Evolutionary conservation across 2,797 vertebrate genomes (phyloP), one percentile per base, ranked within the genome.

Genomic region (Tapera naevia): DNA sequence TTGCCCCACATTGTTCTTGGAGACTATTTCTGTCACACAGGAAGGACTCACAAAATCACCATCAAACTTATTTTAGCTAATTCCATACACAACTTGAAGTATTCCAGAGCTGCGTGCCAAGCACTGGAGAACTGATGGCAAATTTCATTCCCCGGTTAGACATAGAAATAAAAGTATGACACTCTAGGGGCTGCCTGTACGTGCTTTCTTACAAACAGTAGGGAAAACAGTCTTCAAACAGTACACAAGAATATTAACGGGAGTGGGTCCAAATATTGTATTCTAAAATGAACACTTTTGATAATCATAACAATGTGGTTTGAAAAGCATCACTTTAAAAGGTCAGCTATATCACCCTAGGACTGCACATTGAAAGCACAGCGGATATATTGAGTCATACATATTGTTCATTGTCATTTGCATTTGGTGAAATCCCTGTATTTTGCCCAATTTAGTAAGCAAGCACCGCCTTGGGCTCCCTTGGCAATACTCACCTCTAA

Each of bases 401-500:
- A 91, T 86, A 98, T 97, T 98, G 97, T 98, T 97, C 97, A 97
- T 94, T 96, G 95, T 96, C 96, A 98, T 98, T 98, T 98, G 98
- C 98, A 98, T 98, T 94, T 97, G 98, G 98, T 98, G 97, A 98
- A 98, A 98, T 98, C 98, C 98, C 98, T 98, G 95, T 50, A 91
- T 94, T 93, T 91, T 97, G 96, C 97, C 95, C 94, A 95, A 97
- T 97, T 97, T 97, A 98, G 97, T 76, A 96, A 97, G 81, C 54
- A 80, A 96, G 95, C 80, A 71, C 91, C 50, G 37, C 94, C 92
- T 94, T 18, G 87, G 96, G 95, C 95, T 97, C 94, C 90, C 95
- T 95, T 91, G 93, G 94, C 94, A 88, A 74, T 91, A 91, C 79
- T 79, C 72, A 69, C 85, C 88, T 93, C 88, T 95, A 61, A 91